phyloP scores from a whole-genome alignment of 2,888 invertebrate genomes.

The Lampropteryx suffumata region DNA sequence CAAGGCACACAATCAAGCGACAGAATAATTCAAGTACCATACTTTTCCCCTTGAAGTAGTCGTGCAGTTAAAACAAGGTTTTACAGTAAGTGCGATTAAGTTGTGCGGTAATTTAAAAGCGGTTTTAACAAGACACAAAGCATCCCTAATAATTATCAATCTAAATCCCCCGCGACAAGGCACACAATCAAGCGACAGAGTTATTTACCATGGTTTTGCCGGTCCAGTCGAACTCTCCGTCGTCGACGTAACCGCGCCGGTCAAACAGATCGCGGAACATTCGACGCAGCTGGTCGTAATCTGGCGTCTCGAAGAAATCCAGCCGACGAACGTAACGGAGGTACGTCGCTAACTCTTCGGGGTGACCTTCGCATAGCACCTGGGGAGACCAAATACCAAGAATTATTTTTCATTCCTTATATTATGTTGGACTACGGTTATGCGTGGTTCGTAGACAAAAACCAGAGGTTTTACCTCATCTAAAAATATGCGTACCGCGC shows the following conservation, averaged over 20 bases:
- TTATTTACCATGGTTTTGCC: slow-evolving; percentile 89
- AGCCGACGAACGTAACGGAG: slow-evolving; percentile 97
- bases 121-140: no score
- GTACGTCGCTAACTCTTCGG: slow-evolving; percentile 99
- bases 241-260: slow-evolving; percentile 92
- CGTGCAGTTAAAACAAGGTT: no score
- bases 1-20: slow-evolving; percentile 13
- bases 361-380: slow-evolving; percentile 92
- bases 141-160: background rate
- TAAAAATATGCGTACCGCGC: no score
- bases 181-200: slow-evolving; percentile 34
- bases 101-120: no score
- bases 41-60: background rate
- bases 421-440: no score
- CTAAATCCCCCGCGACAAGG: background rate
- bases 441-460: no score
- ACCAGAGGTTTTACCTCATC: no score
- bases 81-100: no score
- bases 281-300: slow-evolving; percentile 98
- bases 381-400: slow-evolving; percentile 43
- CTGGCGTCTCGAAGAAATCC: slow-evolving; percentile 99
- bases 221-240: slow-evolving; percentile 98
- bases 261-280: slow-evolving; percentile 97
- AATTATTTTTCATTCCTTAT: no score
- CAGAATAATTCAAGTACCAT: no score